Conservation (phyloP, 2,113 vertebrate genomes). For the Laticauda laticaudata region DNA sequence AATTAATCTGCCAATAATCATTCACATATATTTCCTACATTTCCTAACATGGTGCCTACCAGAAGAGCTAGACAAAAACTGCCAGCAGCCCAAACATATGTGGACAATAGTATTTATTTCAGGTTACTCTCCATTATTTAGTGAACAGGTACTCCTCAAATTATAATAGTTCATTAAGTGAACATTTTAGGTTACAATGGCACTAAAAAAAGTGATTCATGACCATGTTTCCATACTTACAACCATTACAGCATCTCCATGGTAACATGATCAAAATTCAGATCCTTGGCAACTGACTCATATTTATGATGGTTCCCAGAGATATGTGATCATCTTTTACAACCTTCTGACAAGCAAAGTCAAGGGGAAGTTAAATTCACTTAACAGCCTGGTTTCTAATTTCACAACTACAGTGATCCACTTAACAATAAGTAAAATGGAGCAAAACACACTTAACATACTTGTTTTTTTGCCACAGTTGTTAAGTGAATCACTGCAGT, state of each 20-base stretch:
- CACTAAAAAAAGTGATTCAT: background rate
- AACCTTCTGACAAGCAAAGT: background rate
- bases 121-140: background rate
- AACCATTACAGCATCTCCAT: background rate
- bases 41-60: background rate
- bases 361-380: background rate
- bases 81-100: background rate
- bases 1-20: background rate
- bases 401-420: background rate
- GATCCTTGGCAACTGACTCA: background rate
- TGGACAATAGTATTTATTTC: background rate
- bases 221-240: background rate
- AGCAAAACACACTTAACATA: background rate
- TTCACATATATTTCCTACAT: background rate
- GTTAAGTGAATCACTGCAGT: background rate
- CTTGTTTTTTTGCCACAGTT: background rate
- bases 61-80: background rate
- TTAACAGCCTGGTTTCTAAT: background rate
- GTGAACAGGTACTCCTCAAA: background rate
- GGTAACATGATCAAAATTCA: background rate
- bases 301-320: background rate
- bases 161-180: background rate
- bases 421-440: background rate
- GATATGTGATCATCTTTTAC: background rate
- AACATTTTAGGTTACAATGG: background rate